Evolutionary conservation across 1,140 invertebrate genomes (phyloP), one percentile per base, ranked within the genome.

Genomic region (Paraescarpia echinospica): DNA sequence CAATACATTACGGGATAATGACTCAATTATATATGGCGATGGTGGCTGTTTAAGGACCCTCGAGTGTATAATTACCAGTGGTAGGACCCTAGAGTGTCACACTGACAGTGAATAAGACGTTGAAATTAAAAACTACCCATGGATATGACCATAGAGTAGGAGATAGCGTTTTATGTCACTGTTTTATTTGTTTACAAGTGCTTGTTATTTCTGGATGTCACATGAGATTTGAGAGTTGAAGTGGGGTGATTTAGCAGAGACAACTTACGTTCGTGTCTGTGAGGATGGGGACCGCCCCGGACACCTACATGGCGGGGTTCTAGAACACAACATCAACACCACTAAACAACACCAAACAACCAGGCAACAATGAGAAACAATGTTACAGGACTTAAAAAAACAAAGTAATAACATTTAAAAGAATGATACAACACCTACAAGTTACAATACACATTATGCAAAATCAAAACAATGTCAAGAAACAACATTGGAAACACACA

Each of bases 331-430:
- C 59, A 77, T 22, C 59, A 77, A 77, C 59, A 77, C 9, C 14
- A 27, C 59, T 77, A 77, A 77, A 77, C 59, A 77, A 77, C 59
- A 77, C 59, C 59, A 77, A 77, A 77, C 59, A 77, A 77, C 59
- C 48, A 51, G 48, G 48, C 48, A 51, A 51, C 48, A 51, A 51
- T 51, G 59, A 77, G 0, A 77, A 77, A 77, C 59, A 77, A 31
- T 77, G 59, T 77, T 77, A 77, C 12, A 77, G 22, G 22, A 77
- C 22, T 1, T 77, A 77, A 77, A 18, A 77, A 27, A 77, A 18
- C 18, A 1, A 48, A 8, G 41, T 48, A 8, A 48, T 14, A 48
- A 48, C 5, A 48, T 48, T 22, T 77, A 77, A 77, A 18, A 77
- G 27, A 77, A 77, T 77, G 22, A 77, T 31, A 77, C 8, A 77